phyloP scores from a whole-genome alignment of 2,797 vertebrate species.

The Acomys russatus region DNA sequence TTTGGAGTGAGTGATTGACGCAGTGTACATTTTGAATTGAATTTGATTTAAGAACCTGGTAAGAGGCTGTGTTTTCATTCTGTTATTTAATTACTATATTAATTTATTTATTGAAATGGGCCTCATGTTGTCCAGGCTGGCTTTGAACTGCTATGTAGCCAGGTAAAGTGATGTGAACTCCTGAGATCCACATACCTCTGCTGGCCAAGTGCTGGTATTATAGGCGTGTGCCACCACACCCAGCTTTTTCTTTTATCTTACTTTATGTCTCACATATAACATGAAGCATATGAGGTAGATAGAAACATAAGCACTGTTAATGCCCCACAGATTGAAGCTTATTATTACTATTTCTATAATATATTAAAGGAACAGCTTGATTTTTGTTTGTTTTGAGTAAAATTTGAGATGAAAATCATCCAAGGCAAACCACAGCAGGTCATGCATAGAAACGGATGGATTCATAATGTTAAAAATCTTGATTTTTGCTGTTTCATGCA shows the following conservation, averaged over 20 bases:
- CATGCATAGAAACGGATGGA: background rate
- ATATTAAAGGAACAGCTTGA: background rate
- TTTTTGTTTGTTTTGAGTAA: background rate
- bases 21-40: background rate
- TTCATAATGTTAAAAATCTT: background rate
- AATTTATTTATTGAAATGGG: background rate
- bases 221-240: background rate
- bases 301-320: background rate
- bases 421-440: background rate
- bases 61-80: background rate
- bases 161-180: background rate
- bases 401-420: background rate
- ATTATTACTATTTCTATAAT: background rate
- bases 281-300: background rate
- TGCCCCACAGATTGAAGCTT: background rate
- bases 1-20: conserved; percentile 4
- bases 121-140: background rate
- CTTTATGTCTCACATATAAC: background rate
- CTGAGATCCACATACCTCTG: background rate
- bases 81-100: background rate
- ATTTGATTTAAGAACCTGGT: conserved; percentile 34
- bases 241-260: background rate
- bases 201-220: background rate
- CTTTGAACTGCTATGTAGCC: background rate
- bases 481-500: background rate